Conservation (phyloP, 2,888 invertebrate species). For the Melinaea menophilus region DNA sequence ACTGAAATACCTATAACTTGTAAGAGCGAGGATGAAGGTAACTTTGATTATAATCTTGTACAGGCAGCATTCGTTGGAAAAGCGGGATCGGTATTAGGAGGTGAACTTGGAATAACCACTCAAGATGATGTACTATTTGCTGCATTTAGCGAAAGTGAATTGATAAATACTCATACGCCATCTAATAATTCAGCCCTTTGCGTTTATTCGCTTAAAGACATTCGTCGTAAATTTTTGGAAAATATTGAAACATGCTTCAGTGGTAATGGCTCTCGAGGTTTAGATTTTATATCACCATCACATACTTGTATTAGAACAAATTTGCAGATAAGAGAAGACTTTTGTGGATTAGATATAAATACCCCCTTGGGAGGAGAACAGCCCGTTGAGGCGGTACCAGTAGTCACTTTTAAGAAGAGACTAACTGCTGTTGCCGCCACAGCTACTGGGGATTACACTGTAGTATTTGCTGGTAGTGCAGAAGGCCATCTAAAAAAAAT, state of each 20-base stretch:
- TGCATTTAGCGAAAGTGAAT: conserved; percentile 93
- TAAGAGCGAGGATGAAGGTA: conserved; percentile 84
- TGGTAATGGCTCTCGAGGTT: conserved; percentile 89
- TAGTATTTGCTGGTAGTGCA: conserved; percentile 96
- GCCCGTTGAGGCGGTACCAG: conserved; percentile 91
- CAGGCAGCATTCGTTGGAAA: conserved; percentile 97
- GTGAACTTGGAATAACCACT: conserved; percentile 91
- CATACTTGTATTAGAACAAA: conserved; percentile 93
- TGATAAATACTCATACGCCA: conserved; percentile 82
- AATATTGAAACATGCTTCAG: conserved; percentile 98
- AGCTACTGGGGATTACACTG: conserved; percentile 97
- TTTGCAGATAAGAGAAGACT: conserved; percentile 95
- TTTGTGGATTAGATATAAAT: conserved; percentile 97
- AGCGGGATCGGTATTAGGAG: conserved; percentile 94
- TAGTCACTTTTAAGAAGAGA: conserved; percentile 87
- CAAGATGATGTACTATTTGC: conserved; percentile 97
- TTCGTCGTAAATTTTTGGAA: conserved; percentile 95
- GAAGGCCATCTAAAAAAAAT: conserved; percentile 96
- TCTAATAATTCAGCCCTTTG: conserved; percentile 89
- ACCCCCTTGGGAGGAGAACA: conserved; percentile 96
- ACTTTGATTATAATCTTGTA: conserved; percentile 90
- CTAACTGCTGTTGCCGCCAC: conserved; percentile 96
- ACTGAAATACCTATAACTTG: conserved; percentile 98
- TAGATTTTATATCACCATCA: conserved; percentile 95
- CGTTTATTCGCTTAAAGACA: conserved; percentile 94